Evolutionary conservation across 1,140 invertebrate species (phyloP).

Genomic region (Belonocnema kinseyi): DNA sequence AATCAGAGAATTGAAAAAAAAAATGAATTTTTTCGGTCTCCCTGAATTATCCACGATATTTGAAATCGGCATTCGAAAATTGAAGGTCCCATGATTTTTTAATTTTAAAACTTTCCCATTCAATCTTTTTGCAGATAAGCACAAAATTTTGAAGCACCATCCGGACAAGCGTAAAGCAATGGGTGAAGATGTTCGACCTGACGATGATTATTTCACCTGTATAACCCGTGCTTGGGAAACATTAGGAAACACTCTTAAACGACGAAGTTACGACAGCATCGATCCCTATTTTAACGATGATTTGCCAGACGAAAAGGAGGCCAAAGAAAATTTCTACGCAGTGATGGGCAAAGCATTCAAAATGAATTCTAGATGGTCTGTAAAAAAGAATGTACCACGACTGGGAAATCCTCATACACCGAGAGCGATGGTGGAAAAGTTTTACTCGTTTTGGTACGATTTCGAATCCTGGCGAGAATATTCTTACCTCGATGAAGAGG

Average conservation of each 20-base stretch:
- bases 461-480: constrained; percentile 99
- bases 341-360: constrained; percentile 88
- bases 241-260: constrained; percentile 86
- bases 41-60: too few species aligned
- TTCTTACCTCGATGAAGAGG: constrained; percentile 99
- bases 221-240: constrained; percentile 99
- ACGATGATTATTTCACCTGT: constrained; percentile 98
- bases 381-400: constrained; percentile 88
- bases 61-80: too few species aligned
- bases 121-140: constrained; percentile 78
- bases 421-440: constrained; percentile 87
- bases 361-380: constrained; percentile 94
- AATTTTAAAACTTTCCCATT: too few species aligned
- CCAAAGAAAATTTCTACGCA: constrained; percentile 90
- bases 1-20: too few species aligned
- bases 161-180: constrained; percentile 96
- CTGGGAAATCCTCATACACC: constrained; percentile 79
- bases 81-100: too few species aligned
- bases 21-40: too few species aligned
- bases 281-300: constrained; percentile 96
- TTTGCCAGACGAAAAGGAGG: constrained; percentile 85
- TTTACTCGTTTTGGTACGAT: constrained; percentile 96
- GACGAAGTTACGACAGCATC: constrained; percentile 95
- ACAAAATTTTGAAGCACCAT: constrained; percentile 96
- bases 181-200: constrained; percentile 88